Conservation (phyloP, 2,113 vertebrate species). For the Antennarius striatus region DNA sequence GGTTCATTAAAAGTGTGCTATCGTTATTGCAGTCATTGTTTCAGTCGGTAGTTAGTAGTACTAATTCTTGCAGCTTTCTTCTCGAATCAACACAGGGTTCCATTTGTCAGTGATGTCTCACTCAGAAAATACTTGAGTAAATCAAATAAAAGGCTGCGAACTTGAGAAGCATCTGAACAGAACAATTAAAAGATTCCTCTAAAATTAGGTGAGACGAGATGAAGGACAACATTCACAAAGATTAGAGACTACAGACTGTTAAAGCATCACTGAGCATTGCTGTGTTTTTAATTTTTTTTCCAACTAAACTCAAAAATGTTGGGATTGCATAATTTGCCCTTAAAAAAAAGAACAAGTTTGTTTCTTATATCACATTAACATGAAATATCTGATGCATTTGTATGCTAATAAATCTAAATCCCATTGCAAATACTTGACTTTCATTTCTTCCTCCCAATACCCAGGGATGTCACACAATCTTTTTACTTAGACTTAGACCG, state of each 20-base stretch:
- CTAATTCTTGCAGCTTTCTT: conserved; percentile 13
- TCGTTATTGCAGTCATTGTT: conserved; percentile 27
- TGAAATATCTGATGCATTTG: background rate
- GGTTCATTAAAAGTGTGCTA: conserved; percentile 40
- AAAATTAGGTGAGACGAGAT: background rate
- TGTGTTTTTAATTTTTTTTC: background rate
- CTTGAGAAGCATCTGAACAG: conserved; percentile 6
- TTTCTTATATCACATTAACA: background rate
- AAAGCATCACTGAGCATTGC: background rate
- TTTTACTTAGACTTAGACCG: background rate
- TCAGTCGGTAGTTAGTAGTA: conserved; percentile 11
- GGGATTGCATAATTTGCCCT: background rate
- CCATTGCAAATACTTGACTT: too few species aligned
- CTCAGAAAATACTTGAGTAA: conserved; percentile 13
- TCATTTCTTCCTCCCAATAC: too few species aligned
- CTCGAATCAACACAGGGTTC: conserved; percentile 16
- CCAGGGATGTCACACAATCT: background rate
- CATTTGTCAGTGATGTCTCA: conserved; percentile 30
- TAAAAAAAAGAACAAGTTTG: background rate
- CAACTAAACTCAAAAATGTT: background rate
- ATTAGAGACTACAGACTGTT: background rate
- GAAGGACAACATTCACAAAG: background rate
- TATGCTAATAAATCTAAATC: too few species aligned
- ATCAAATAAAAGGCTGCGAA: conserved; percentile 2
- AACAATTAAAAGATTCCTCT: conserved; percentile 3